Base-by-base conservation (phyloP, 2,888 invertebrate species). In the Caenorhabditis sp. region DNA sequence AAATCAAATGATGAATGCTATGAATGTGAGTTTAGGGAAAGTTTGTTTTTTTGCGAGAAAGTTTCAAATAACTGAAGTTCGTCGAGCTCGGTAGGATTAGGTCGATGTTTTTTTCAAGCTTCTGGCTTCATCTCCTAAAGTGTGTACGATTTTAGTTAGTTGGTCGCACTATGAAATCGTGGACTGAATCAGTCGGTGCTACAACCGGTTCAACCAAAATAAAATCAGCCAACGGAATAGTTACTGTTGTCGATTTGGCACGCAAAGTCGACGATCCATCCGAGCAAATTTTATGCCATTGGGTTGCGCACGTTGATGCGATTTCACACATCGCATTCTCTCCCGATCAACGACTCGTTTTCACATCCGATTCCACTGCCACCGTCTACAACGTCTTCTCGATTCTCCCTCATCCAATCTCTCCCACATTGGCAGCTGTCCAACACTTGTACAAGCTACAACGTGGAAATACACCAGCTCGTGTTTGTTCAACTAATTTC, bases 401-500 rank as follows among this genome's bases (percentile, higher is more conserved):
- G 69, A 92, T 99, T 81, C 93, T 95, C 87, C 93, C 96, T 0
- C 97, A 97, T 90, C 94, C 95, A 0, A 92, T 93, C 60, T 93
- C 94, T n/a, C 60, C 82, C 0, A 92, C 93, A 24, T 89, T 95
- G 69, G 94, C 95, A 6, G 88, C 89, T 6, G 89, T 90, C 2
- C 90, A 97, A 88, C 99, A 99, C 89, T 90, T 99, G 51, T 99
- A 99, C 88, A 93, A 95, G 37, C 90, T 99, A 76, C 95, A 96
- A 88, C 88, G 97, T 53, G 97, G 97, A 4, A 97, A 95, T 86
- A 97, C 97, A 0, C 94, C 94, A 55, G 95, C 97, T 60, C 94
- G 93, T 91, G 95, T 96, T 81, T 50, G 61, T 1, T 74, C 74
- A 12, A 69, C 69, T 0, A 57, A 66, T 2, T 74, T 74, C n/a